A percentile compares a stretch with the other conserved stretches of the same genome.
Evolutionary conservation across 2,113 vertebrate genomes (phyloP).

Genomic region (Hemibagrus wyckioides): DNA sequence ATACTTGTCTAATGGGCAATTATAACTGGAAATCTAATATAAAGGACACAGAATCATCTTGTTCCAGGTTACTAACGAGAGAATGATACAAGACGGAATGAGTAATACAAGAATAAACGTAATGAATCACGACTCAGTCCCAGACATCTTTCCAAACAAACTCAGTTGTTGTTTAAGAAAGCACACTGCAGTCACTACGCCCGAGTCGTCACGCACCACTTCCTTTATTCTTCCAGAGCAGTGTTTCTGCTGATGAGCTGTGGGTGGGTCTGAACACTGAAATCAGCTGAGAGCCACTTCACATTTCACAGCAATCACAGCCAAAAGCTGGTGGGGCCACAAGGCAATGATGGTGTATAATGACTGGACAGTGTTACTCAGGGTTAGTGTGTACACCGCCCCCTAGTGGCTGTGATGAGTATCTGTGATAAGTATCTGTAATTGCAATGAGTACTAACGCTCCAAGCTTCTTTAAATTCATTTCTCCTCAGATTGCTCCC

Average conservation of each 20-base stretch:
- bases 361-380: not conserved
- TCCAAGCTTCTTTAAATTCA: not conserved
- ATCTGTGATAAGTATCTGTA: slow-evolving; percentile 7
- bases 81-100: not conserved
- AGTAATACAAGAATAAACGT: not conserved
- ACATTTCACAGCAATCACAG: slow-evolving; percentile 18
- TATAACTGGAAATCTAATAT: not conserved
- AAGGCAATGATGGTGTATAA: not conserved
- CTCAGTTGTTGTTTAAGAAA: not conserved
- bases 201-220: not conserved
- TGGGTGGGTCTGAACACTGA: not conserved
- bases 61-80: not conserved
- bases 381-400: not conserved
- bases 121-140: not conserved
- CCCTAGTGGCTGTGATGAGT: not conserved
- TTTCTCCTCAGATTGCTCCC: not conserved
- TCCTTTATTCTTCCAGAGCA: not conserved
- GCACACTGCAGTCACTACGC: no score
- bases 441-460: not conserved
- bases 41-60: not conserved
- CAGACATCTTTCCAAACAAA: not conserved
- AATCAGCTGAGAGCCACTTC: slow-evolving; percentile 12
- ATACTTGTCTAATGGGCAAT: not conserved
- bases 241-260: not conserved
- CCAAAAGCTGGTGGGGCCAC: not conserved